Evolutionary conservation across 2,888 invertebrate species (phyloP), one percentile per base, ranked within the genome.

Genomic region (Anticlea derivata): DNA sequence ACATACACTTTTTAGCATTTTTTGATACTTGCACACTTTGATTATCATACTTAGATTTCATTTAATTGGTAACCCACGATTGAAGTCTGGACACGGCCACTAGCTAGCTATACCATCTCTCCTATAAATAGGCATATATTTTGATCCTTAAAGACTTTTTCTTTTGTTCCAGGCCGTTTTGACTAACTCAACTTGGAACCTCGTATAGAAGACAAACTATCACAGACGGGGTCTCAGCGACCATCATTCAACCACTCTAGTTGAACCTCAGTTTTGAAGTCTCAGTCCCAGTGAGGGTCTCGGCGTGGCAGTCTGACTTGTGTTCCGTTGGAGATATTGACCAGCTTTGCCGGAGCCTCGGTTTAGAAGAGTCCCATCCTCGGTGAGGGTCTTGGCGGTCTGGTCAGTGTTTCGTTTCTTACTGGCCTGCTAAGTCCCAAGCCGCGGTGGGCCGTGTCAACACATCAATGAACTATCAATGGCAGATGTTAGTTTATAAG

Each of bases 341-440:
- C 59, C 50, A 53, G 26, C 13, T 11, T 6, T 13, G 17, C 38
- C 1, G 7, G 44, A 33, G 11, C 38, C 39, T n/a, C 13, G 5
- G 13, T 12, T 12, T 10, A 0, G 50, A 52, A 46, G 44, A 51
- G 47, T 44, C 46, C 59, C 63, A 67, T 50, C 59, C 81, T 70
- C 80, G 90, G 90, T 90, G 83, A 92, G 94, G 94, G 94, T 92
- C 94, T 94, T 94, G 92, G 93, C 92, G 94, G 94, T 92, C 93
- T 92, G 92, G 92, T 93, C 79, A 79, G 90, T 90, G 68, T 86
- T 54, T 58, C 50, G 17, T 60, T 86, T 88, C 92, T 94, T 95
- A 95, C 95, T 95, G 95, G 95, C 95, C 95, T 95, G 94, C 95
- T 95, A 95, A 95, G 95, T 95, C 95, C 95, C 95, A 94, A 95